Evolutionary conservation across 2,113 vertebrate species (phyloP), one percentile per base, ranked within the genome.

Genomic region (Tursiops truncatus): DNA sequence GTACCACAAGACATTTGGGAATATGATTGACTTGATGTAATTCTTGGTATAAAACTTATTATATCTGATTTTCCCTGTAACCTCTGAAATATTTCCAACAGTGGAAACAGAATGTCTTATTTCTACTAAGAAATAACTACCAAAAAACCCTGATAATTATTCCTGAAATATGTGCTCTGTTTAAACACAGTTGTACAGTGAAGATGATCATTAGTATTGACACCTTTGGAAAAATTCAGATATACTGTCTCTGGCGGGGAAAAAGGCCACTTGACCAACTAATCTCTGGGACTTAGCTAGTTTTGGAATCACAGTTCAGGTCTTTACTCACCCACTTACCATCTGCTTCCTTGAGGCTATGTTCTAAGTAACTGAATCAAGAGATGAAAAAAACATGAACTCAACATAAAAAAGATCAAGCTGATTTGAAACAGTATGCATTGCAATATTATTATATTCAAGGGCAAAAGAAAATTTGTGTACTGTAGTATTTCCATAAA

Each of bases 341-440:
- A 96, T 98, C 96, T 96, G 97, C 74, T 97, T 94, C 96, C 95
- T 96, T 74, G 28, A 98, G 94, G 91, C 96, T 97, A 44, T 94
- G 84, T 91, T 84, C 67, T 95, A 62, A 91, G 82, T 84, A 95
- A 95, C 68, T 90, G 67, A 97, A 95, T 84, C 13, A 90, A 95
- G 62, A 96, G 50, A 96, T 80, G 71, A 76, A 94, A 76, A 93
- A 97, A 97, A 80, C 65, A 93, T 83, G 90, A 97, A 94, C 80
- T 11, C 77, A 89, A 50, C 63, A 53, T 33, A 87, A 77, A 92
- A 92, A 92, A 86, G 53, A 93, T 71, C 36, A 84, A 76, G 44
- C 26, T 70, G 53, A 77, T 85, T 92, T 70, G 47, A 97, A 95
- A 58, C 13, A 74, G 6, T 38, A 12, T 68, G 8, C 28, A 15